Conservation (phyloP, 2,888 invertebrate species). For the Dione vanillae region DNA sequence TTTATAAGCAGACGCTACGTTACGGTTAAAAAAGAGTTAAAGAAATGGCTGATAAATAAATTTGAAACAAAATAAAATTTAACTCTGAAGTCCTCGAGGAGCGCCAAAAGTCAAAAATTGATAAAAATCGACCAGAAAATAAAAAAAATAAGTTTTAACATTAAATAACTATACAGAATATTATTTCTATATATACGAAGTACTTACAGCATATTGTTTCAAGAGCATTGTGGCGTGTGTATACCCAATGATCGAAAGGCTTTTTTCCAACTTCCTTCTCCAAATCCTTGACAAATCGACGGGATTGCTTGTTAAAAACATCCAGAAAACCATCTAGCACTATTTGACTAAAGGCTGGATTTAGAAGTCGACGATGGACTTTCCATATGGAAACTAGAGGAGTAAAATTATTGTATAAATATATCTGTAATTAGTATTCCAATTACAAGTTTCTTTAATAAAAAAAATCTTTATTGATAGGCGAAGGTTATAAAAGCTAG, state of each 20-base stretch:
- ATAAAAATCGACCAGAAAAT: too few relatives aligned
- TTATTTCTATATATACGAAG: too few relatives aligned
- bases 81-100: too few relatives aligned
- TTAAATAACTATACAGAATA: too few relatives aligned
- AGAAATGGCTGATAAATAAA: too few relatives aligned
- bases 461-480: too few relatives aligned
- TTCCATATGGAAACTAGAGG: conserved; percentile 55
- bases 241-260: background rate
- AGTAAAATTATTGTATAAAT: background rate
- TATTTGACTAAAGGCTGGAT: conserved; percentile 54
- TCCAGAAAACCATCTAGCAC: conserved; percentile 51
- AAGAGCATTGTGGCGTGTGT: background rate
- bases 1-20: background rate
- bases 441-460: too few relatives aligned
- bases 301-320: conserved; percentile 53
- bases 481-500: too few relatives aligned
- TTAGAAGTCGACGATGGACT: conserved; percentile 53
- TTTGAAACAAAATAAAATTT: too few relatives aligned
- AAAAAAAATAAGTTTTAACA: background rate
- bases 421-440: too few relatives aligned
- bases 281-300: conserved; percentile 49
- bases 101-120: too few relatives aligned
- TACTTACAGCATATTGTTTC: conserved; percentile 14
- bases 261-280: conserved; percentile 13
- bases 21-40: too few relatives aligned